phyloP scores from a whole-genome alignment of 2,888 invertebrate species.

The Lasioglossum figueresi region DNA sequence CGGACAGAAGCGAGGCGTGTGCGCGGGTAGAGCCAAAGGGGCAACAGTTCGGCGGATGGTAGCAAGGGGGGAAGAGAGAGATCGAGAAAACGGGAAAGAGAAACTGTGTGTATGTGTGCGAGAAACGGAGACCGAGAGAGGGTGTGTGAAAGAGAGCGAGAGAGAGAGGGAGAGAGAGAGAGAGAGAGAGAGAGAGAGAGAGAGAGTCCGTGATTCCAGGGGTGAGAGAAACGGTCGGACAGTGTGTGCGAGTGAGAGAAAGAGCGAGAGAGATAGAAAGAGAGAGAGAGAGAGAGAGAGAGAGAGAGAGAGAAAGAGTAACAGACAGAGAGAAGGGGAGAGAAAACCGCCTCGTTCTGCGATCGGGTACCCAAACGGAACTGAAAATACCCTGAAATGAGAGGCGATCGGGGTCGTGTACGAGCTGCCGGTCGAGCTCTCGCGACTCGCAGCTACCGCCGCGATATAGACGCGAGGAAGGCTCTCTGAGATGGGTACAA shows the following conservation, averaged over 20 bases:
- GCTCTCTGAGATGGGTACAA: slow-evolving; percentile 60
- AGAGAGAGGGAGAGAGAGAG: too few relatives aligned
- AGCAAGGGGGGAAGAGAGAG: slow-evolving; percentile 19
- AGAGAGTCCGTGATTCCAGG: slow-evolving; percentile 10
- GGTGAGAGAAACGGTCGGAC: not conserved
- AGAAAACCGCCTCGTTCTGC: slow-evolving; percentile 62
- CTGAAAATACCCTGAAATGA: slow-evolving; percentile 67
- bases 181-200: not conserved
- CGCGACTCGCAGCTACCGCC: slow-evolving; percentile 79
- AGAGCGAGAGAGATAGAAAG: not conserved
- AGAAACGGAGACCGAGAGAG: not conserved
- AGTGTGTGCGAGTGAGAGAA: not conserved
- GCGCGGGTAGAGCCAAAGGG: slow-evolving; percentile 61
- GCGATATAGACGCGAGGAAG: slow-evolving; percentile 74
- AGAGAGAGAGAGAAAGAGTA: slow-evolving; percentile 22
- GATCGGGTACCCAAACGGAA: slow-evolving; percentile 64
- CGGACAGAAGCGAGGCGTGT: slow-evolving; percentile 61
- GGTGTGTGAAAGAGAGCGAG: not conserved
- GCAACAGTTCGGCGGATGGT: slow-evolving; percentile 47
- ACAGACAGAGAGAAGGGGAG: slow-evolving; percentile 40
- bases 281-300: slow-evolving; percentile 6
- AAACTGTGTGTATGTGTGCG: not conserved
- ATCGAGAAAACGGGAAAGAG: slow-evolving; percentile 13
- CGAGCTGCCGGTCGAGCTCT: slow-evolving; percentile 71
- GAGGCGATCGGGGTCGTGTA: slow-evolving; percentile 68